phyloP scores from a whole-genome alignment of 2,888 invertebrate genomes.

The Pammene aurita region DNA sequence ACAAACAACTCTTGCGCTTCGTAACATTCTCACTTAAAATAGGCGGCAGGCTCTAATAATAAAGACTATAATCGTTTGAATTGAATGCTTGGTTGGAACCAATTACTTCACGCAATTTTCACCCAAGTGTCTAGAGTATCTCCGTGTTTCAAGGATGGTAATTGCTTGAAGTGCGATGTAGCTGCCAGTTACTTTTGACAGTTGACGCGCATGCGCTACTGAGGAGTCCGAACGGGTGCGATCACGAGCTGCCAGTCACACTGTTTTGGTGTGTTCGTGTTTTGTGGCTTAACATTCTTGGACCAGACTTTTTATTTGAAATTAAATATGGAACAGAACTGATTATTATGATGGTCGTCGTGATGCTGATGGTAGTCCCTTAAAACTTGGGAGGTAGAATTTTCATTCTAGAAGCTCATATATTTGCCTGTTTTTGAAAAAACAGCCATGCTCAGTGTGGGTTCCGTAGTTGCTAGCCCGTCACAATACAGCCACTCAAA shows the following conservation, averaged over 20 bases:
- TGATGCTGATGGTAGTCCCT: neutral
- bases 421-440: no score
- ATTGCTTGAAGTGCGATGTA: conserved; percentile 44
- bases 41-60: neutral
- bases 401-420: no score
- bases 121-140: conserved; percentile 1
- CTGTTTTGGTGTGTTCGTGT: conserved; percentile 41
- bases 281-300: conserved; percentile 41
- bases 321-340: conserved; percentile 22
- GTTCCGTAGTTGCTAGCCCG: no score
- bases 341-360: conserved; percentile 1
- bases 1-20: conserved; percentile 31
- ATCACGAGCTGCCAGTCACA: conserved; percentile 49
- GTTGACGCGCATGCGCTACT: conserved; percentile 73
- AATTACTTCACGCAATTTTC: conserved; percentile 26
- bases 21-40: conserved; percentile 12
- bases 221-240: conserved; percentile 46
- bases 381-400: neutral
- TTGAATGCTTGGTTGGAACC: neutral
- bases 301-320: conserved; percentile 23
- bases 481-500: no score
- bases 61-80: conserved; percentile 20
- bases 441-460: no score
- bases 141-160: conserved; percentile 26
- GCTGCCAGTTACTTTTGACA: conserved; percentile 72